Conservation (phyloP, 2,797 vertebrate genomes). For the Chromis chromis region DNA sequence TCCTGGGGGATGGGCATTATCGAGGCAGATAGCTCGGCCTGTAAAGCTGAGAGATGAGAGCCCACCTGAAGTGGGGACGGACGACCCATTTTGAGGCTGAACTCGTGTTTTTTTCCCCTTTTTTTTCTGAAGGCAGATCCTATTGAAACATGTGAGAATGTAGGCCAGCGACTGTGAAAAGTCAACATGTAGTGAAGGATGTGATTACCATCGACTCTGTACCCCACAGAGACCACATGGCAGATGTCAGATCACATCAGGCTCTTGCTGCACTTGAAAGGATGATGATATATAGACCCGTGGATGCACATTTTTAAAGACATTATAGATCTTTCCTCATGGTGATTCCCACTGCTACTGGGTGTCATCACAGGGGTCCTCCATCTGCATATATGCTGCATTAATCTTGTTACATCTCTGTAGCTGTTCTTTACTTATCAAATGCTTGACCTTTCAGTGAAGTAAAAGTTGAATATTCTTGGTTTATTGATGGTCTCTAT, state of each 20-base stretch:
- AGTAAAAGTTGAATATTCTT: too few relatives aligned
- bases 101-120: neutral
- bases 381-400: too few relatives aligned
- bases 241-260: constrained; percentile 39
- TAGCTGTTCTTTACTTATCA: too few relatives aligned
- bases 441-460: too few relatives aligned
- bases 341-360: neutral
- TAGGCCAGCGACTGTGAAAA: constrained; percentile 38
- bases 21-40: constrained; percentile 11
- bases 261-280: constrained; percentile 3
- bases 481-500: too few relatives aligned
- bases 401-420: too few relatives aligned
- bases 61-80: constrained; percentile 42
- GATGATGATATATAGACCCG: neutral
- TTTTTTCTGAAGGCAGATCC: neutral
- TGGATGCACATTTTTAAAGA: neutral
- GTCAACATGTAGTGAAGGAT: constrained; percentile 18
- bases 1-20: constrained; percentile 18
- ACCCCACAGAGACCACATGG: constrained; percentile 32
- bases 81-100: constrained; percentile 56
- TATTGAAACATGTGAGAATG: constrained; percentile 19
- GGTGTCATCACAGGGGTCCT: too few relatives aligned
- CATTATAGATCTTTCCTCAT: neutral
- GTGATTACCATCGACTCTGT: constrained; percentile 27
- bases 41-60: constrained; percentile 13